Evolutionary conservation across 2,797 vertebrate genomes (phyloP), one percentile per base, ranked within the genome.

Genomic region (Pangasius mekongensis): DNA sequence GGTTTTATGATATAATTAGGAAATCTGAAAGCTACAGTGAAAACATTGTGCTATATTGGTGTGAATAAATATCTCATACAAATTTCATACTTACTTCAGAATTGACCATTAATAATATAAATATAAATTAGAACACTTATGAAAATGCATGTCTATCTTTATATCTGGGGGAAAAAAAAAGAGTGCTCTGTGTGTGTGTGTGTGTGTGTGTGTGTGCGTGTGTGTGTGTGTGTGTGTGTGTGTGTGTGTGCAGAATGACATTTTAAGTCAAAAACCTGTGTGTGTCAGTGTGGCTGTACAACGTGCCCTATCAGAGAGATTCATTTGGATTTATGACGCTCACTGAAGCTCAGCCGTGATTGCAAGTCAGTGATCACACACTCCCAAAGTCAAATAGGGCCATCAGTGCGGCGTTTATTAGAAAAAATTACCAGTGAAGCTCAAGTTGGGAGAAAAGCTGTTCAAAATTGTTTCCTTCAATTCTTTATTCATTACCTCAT

Each of bases 401-500:
- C 88, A 89, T 87, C 89, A 77, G 84, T 89, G 76, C 39, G n/a
- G 69, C 82, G 71, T 86, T 87, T 87, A 89, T 84, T 88, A 87
- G 71, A 88, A 91, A 91, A 83, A 89, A 84, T 62, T 86, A 86
- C 82, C 71, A 52, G 87, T 39, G 60, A 83, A 82, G 88, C 86
- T 85, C 69, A 86, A 89, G 78, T 89, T 80, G 85, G 60, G 24
- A 83, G 71, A 77, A 89, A 89, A 89, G 83, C 76, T 86, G 52
- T 86, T 83, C 82, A 87, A 87, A 90, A 92, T 89, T 87, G 90
- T 89, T 91, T 92, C 89, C 90, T 91, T 92, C 88, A 84, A 91
- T 91, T 90, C 87, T 77, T 74, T 90, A 88, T 92, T 93, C 90
- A 92, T 91, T 91, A 91, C 73, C 62, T 69, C 67, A 62, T 87